Conservation (phyloP, 1,140 invertebrate species). For the Zaprionus tsacasi region DNA sequence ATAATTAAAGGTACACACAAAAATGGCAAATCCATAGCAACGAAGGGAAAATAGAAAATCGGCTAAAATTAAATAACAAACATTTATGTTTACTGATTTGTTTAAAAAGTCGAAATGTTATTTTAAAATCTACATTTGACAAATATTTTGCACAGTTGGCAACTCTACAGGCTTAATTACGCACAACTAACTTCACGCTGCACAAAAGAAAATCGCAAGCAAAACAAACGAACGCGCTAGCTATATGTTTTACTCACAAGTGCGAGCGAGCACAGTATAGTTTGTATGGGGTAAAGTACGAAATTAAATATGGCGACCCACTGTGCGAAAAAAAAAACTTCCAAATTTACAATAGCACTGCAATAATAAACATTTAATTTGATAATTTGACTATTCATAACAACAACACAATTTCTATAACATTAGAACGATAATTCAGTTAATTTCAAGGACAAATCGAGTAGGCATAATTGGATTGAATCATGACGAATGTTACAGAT, state of each 20-base stretch:
- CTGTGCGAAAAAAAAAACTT: conserved; percentile 54
- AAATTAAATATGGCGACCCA: conserved; percentile 80
- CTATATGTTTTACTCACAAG: conserved; percentile 34
- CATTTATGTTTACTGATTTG: neutral
- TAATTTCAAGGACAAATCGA: neutral
- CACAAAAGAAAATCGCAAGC: conserved; percentile 76
- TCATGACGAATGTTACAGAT: conserved; percentile 9
- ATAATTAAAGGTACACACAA: conserved; percentile 10
- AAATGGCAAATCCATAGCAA: neutral
- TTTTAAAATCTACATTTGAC: conserved; percentile 8
- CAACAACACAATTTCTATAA: neutral
- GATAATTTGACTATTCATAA: neutral
- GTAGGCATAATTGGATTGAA: neutral
- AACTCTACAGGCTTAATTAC: conserved; percentile 59
- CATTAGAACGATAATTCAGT: neutral
- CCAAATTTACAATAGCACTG: conserved; percentile 33
- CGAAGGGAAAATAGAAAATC: neutral
- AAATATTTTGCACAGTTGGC: conserved; percentile 30
- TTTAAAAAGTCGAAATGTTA: neutral
- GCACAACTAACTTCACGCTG: conserved; percentile 76
- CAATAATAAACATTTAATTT: conserved; percentile 30
- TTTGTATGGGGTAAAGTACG: conserved; percentile 39
- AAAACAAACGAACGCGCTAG: conserved; percentile 72
- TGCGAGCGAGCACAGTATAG: conserved; percentile 54
- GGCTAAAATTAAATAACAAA: neutral